Evolutionary conservation across 2,888 invertebrate species (phyloP).

Genomic region (Stenoptilia bipunctidactyla): DNA sequence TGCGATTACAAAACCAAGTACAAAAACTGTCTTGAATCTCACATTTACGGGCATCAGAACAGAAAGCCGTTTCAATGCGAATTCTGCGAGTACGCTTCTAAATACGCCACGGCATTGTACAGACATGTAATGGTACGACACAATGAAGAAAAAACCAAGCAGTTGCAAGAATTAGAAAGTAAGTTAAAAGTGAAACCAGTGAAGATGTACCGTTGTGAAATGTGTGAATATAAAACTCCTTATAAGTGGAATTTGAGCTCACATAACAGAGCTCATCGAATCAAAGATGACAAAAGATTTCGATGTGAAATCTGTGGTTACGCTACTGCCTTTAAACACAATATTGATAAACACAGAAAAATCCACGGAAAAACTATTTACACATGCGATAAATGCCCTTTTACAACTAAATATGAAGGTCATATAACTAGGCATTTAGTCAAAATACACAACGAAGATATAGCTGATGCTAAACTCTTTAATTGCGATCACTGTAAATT

Average conservation of each 20-base stretch:
- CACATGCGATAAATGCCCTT: conserved; percentile 42
- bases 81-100: conserved; percentile 33
- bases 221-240: conserved; percentile 24
- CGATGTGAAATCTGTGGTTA: conserved; percentile 26
- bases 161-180: too few species aligned
- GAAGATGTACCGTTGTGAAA: conserved; percentile 23
- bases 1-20: conserved; percentile 35
- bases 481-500: conserved; percentile 40
- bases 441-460: conserved; percentile 38
- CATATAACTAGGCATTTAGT: conserved; percentile 41
- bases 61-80: conserved; percentile 26
- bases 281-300: conserved; percentile 20
- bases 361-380: conserved; percentile 19
- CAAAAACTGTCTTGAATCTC: conserved; percentile 33
- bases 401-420: conserved; percentile 36
- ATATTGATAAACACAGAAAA: conserved; percentile 25
- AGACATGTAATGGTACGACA: conserved; percentile 34
- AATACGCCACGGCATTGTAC: conserved; percentile 28
- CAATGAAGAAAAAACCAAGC: conserved; percentile 15
- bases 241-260: conserved; percentile 20
- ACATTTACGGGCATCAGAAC: conserved; percentile 27
- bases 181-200: not conserved
- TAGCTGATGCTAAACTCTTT: conserved; percentile 25
- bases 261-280: conserved; percentile 18
- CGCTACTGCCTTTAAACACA: conserved; percentile 26